A percentile compares a stretch with the other conserved stretches of the same genome.
phyloP scores from a whole-genome alignment of 2,113 vertebrate species.

The Cyprinodon variegatus region DNA sequence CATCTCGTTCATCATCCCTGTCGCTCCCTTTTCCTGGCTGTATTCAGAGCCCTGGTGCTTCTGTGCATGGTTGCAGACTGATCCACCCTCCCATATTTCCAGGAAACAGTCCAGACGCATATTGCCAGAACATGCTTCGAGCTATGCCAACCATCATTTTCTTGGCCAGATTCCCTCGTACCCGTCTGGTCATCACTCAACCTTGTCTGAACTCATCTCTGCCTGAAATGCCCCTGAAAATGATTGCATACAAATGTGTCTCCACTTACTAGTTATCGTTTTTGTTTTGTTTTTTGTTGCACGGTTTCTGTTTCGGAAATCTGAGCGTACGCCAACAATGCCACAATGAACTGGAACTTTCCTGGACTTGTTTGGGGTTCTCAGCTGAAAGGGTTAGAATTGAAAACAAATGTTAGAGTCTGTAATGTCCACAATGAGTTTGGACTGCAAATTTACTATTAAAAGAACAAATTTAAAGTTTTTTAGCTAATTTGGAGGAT shows the following conservation, averaged over 20 bases:
- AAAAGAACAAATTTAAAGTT: too few species aligned
- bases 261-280: slow-evolving; percentile 8
- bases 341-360: slow-evolving; percentile 3
- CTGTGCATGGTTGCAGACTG: slow-evolving; percentile 20
- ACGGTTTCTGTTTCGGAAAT: slow-evolving; percentile 5
- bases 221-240: slow-evolving; percentile 3
- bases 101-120: slow-evolving; percentile 44
- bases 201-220: slow-evolving; percentile 10
- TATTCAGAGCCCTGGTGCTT: slow-evolving; percentile 20
- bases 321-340: slow-evolving; percentile 8
- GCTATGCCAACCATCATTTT: slow-evolving; percentile 48
- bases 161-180: slow-evolving; percentile 38
- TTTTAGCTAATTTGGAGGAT: neutral
- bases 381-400: neutral
- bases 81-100: slow-evolving; percentile 56
- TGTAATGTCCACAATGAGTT: neutral
- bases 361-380: slow-evolving; percentile 6
- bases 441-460: neutral
- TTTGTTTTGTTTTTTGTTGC: neutral
- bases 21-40: slow-evolving; percentile 18
- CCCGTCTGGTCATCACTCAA: slow-evolving; percentile 36
- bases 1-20: slow-evolving; percentile 6
- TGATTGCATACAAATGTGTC: slow-evolving; percentile 4
- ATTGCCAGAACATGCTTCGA: slow-evolving; percentile 32
- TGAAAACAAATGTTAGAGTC: neutral